Percentiles rank a stretch among this genome's conserved stretches.
These are phyloP conservation scores for Trichomalopsis sarcophagae DNA, from an alignment of 1,140 invertebrate genomes.

Conservation along the genomic window DNA sequence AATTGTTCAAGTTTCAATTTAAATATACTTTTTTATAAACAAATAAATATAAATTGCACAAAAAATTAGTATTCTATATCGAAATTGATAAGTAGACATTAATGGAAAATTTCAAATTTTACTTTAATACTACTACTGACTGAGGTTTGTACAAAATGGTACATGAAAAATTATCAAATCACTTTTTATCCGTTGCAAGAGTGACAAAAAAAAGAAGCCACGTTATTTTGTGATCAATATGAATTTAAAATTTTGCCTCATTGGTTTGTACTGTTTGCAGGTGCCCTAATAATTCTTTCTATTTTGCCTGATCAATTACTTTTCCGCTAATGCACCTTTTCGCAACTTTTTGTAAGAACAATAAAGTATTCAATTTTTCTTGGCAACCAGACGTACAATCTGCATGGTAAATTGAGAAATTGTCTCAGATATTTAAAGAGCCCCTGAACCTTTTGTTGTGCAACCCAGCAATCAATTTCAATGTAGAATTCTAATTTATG, in stretches of 20 bases:
- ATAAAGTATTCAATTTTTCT: background rate
- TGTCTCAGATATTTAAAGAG: background rate
- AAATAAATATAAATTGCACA: background rate
- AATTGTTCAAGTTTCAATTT: background rate
- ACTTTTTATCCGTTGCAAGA: background rate
- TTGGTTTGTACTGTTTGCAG: too few species aligned
- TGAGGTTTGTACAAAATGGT: background rate
- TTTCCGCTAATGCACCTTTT: too few species aligned
- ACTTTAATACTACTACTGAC: background rate
- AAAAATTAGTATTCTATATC: conserved; percentile 70
- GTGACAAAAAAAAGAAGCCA: background rate
- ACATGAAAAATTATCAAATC: too few species aligned
- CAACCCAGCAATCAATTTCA: conserved; percentile 69
- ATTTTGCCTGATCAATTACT: too few species aligned
- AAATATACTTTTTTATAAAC: background rate
- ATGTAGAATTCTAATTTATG: conserved; percentile 69
- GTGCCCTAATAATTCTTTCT: too few species aligned
- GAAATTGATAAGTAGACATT: conserved; percentile 66
- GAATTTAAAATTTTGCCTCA: too few species aligned
- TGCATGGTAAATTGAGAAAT: background rate
- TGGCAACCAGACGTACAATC: conserved; percentile 45
- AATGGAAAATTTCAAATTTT: conserved; percentile 11
- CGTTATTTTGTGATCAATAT: too few species aligned
- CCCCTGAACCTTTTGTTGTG: conserved; percentile 69
- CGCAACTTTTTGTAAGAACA: too few species aligned